Evolutionary conservation across 2,888 invertebrate species (phyloP).

Genomic region (Heliconius charithonia): DNA sequence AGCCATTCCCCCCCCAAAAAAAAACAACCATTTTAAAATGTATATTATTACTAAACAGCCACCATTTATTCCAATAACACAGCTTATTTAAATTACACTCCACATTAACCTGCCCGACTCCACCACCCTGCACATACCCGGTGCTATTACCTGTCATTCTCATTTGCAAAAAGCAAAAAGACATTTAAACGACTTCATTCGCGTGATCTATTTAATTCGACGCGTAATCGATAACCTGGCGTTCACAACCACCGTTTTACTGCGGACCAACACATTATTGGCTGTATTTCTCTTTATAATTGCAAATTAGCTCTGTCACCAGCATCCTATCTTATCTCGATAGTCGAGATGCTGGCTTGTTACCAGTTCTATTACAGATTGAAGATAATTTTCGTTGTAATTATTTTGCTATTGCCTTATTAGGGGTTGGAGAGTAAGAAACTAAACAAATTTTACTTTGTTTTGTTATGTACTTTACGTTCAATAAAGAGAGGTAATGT

Average conservation of each 20-base stretch:
- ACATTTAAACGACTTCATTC: background rate
- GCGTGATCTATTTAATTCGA: slow-evolving; percentile 21
- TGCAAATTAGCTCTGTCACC: slow-evolving; percentile 32
- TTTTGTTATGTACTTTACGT: background rate
- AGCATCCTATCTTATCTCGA: slow-evolving; percentile 38
- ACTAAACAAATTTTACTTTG: background rate
- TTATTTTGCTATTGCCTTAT: slow-evolving; percentile 32
- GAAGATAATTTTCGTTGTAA: slow-evolving; percentile 34
- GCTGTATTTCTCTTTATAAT: slow-evolving; percentile 29
- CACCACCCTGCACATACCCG: background rate
- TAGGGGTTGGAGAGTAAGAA: background rate
- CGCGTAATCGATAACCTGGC: slow-evolving; percentile 17
- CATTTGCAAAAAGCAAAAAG: slow-evolving; percentile 5
- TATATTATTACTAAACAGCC: slow-evolving; percentile 3
- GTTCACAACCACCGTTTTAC: slow-evolving; percentile 21
- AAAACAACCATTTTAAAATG: background rate
- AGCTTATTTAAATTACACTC: background rate
- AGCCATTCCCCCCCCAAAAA: background rate
- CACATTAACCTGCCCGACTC: background rate
- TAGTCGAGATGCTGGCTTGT: slow-evolving; percentile 27
- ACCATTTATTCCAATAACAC: background rate
- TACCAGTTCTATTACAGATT: slow-evolving; percentile 39
- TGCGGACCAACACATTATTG: slow-evolving; percentile 22
- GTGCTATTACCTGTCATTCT: background rate
- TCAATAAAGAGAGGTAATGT: background rate